A percentile compares a stretch with the other conserved stretches of the same genome.
These are phyloP conservation scores for Andrena praecox DNA, from an alignment of 2,888 invertebrate genomes.

Conservation along the genomic window DNA sequence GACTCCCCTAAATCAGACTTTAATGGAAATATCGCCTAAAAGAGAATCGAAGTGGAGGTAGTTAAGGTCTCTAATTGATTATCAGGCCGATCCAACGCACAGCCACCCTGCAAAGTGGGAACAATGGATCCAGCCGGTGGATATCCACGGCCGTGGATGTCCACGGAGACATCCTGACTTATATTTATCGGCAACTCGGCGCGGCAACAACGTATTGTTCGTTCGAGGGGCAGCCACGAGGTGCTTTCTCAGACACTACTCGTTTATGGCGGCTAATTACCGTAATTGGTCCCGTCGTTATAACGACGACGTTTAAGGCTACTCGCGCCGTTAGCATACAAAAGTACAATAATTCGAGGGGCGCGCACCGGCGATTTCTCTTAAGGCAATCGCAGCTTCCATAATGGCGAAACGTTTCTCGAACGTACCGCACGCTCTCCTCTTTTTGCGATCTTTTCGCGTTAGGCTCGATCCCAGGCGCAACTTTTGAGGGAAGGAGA, in stretches of 20 bases:
- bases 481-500: not conserved
- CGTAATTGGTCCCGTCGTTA: conserved; percentile 70
- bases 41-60: not conserved
- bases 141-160: conserved; percentile 34
- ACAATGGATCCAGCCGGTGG: conserved; percentile 43
- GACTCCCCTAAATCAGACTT: not conserved
- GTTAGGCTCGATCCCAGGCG: conserved; percentile 6
- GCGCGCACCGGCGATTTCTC: conserved; percentile 53
- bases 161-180: conserved; percentile 42
- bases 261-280: conserved; percentile 75
- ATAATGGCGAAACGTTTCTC: conserved; percentile 53
- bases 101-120: conserved; percentile 17
- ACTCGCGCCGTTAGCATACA: conserved; percentile 66
- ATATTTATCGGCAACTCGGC: conserved; percentile 46
- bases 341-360: conserved; percentile 64
- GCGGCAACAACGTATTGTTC: conserved; percentile 47
- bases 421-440: conserved; percentile 27
- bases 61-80: conserved; percentile 53
- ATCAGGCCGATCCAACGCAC: conserved; percentile 24
- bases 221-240: conserved; percentile 16
- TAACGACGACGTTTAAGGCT: conserved; percentile 67
- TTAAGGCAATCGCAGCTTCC: conserved; percentile 57
- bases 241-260: conserved; percentile 61
- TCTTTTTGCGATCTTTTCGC: conserved; percentile 46
- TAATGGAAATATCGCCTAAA: not conserved